Base-by-base conservation (phyloP, 2,888 invertebrate species). In the Odontocolon sp. region DNA sequence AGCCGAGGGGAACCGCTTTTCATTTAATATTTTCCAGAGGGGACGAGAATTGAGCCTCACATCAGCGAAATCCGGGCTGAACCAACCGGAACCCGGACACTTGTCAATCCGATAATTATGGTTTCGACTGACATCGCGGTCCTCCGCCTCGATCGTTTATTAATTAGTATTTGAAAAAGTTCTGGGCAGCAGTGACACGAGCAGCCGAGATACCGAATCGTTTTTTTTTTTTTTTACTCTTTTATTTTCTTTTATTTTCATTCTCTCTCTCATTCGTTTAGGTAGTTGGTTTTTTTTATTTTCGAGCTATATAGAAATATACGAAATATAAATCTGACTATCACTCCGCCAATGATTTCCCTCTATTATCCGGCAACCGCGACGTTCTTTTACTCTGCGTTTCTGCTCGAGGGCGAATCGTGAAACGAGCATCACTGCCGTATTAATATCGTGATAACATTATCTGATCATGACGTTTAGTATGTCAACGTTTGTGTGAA, bases 131-230 rank as follows among this genome's bases (percentile, higher is more conserved):
- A 71, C 79, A 57, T 68, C 42, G 42, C 50, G 64, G 18, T 56
- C 56, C 57, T 31, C 23, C 33, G 23, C 26, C 38, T 18, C 67
- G 56, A 73, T 78, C 77, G 75, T 77, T 80, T 75, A 80, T 80
- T 81, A 81, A 77, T 81, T 79, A 78, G 70, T 77, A 67, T 57
- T 38, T 28, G 71, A 68, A 75, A 68, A 75, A 68, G 70, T 50
- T 47, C 14, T 61, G 9, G 54, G 14, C 54, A 21, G 42, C 36
- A 31, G 47, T 33, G 50, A 14, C 36, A 11, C 23, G 33, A 75
- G 11, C 33, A 42, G 50, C 50, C 33, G 66, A 64, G 67, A 38
- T 54, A 28, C 47, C 38, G 14, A 57, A 56, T 69, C 57, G 40
- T 64, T 69, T 74, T 74, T 73, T 71, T 16, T 50, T 26, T 50